These are phyloP conservation scores for Athripsodes cinereus DNA, from an alignment of 2,888 invertebrate species.

Conservation along the genomic window DNA sequence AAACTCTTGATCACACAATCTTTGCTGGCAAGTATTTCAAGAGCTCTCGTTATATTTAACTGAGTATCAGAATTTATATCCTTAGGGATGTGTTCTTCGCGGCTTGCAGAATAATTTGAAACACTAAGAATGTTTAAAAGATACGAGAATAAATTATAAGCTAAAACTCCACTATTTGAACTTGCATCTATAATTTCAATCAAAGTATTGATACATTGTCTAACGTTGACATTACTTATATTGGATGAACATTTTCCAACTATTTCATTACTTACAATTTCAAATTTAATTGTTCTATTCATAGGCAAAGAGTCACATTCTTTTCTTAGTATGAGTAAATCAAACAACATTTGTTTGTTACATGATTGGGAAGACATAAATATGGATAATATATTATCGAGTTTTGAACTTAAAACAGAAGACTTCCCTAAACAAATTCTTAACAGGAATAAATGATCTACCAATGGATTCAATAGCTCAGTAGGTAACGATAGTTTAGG, in stretches of 20 bases:
- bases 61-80: no score
- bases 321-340: conserved; percentile 26
- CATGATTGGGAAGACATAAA: conserved; percentile 23
- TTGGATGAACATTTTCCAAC: neutral
- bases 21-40: conserved; percentile 47
- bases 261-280: conserved; percentile 28
- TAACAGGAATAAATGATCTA: conserved; percentile 43
- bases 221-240: conserved; percentile 26
- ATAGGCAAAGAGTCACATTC: conserved; percentile 26
- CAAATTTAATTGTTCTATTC: conserved; percentile 31
- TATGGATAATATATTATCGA: conserved; percentile 39
- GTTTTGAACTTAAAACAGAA: conserved; percentile 35
- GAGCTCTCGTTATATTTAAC: conserved; percentile 39
- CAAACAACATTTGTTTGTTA: conserved; percentile 30
- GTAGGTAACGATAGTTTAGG: conserved; percentile 37
- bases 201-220: neutral
- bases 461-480: conserved; percentile 37
- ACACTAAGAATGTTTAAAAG: no score
- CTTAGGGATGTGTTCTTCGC: no score
- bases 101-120: no score
- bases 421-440: conserved; percentile 37
- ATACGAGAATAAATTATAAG: no score
- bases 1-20: conserved; percentile 41
- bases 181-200: neutral
- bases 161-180: no score